A percentile compares a stretch with the other conserved stretches of the same genome.
These are phyloP conservation scores for Coenobita brevimanus DNA, from an alignment of 1,140 invertebrate genomes.

Conservation along the genomic window DNA sequence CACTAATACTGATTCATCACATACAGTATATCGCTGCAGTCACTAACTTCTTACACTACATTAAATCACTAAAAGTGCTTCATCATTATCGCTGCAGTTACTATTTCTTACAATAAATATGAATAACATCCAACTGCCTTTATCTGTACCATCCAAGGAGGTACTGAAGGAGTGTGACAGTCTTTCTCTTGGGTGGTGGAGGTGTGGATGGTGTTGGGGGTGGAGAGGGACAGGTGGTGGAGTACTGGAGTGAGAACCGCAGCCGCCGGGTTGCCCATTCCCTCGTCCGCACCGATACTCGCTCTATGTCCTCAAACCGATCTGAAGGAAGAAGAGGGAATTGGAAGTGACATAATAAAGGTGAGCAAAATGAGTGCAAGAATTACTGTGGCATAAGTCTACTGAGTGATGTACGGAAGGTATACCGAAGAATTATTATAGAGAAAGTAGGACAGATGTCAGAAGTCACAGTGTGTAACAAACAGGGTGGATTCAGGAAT, in stretches of 20 bases:
- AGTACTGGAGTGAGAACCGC: slow-evolving; percentile 34
- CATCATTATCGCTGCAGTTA: too few species aligned
- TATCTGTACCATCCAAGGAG: slow-evolving; percentile 55
- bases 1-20: too few species aligned
- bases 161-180: slow-evolving; percentile 50
- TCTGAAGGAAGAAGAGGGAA: neutral
- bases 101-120: too few species aligned
- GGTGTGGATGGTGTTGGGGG: neutral
- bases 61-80: too few species aligned
- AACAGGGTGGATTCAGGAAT: too few species aligned
- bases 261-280: slow-evolving; percentile 28
- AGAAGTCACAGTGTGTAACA: neutral
- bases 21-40: too few species aligned
- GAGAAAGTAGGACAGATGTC: neutral
- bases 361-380: too few species aligned
- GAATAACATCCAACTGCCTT: too few species aligned
- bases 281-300: slow-evolving; percentile 39
- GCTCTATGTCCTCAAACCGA: slow-evolving; percentile 40
- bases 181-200: slow-evolving; percentile 18
- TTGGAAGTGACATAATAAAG: neutral
- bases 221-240: slow-evolving; percentile 22
- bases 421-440: neutral
- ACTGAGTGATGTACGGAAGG: too few species aligned
- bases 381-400: too few species aligned
- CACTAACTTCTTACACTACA: too few species aligned